Evolutionary conservation across 2,113 vertebrate species (phyloP), one percentile per base, ranked within the genome.

Genomic region (Murina feae): DNA sequence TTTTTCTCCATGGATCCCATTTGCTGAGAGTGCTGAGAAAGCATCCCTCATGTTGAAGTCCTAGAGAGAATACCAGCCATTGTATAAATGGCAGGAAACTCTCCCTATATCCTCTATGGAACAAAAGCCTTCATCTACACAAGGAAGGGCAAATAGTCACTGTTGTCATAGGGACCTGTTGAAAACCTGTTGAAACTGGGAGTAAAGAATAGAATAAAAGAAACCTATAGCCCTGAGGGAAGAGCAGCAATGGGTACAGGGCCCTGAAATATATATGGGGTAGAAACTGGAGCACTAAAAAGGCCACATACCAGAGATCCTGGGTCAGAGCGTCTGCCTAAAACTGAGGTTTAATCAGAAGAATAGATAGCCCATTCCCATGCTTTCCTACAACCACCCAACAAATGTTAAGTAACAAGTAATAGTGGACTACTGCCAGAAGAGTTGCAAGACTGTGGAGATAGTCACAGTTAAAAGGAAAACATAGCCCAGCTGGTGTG

Each of bases 341-440:
- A 95, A 83, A 60, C n/a, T 71, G 60, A 93, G 8, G 30, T 44
- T 83, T 87, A 37, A 81, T 93, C 13, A 69, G 82, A 95, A 69
- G 35, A 69, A 63, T 60, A 86, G 30, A 75, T 39, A 76, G 14
- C 58, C 39, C 18, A 53, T 25, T 68, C 11, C 42, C 35, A 32
- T 4, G 42, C 5, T 37, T 39, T 81, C 51, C 55, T 51, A 83
- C 14, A 87, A 76, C 23, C 44, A n/a, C 83, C 42, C 63, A 91
- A 55, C 25, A 82, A 69, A 20, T 32, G 49, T 76, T n/a, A 89
- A 49, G 18, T 42, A 55, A n/a, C 53, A 55, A 84, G 25, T 79
- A 72, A 74, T 85, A 63, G 35, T 47, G n/a, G 21, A 80, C 72
- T 39, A 74, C 72, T 39, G 10, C 25, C 65, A 85, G 72, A 89